Conservation (phyloP, 2,113 vertebrate genomes). For the Oceanodroma tethys region DNA sequence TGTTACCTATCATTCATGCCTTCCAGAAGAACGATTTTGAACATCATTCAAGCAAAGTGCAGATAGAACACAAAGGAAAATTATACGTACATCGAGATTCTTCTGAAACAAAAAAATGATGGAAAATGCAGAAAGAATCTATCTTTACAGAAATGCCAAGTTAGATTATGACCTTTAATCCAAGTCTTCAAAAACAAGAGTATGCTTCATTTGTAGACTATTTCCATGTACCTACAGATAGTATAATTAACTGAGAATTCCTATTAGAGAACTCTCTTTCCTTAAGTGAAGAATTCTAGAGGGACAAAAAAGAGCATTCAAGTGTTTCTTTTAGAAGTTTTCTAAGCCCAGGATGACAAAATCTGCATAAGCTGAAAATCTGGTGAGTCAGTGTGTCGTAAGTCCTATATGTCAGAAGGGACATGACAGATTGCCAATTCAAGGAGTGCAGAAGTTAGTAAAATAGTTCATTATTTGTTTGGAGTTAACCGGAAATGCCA, state of each 20-base stretch:
- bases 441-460: not conserved
- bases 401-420: not conserved
- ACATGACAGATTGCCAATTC: not conserved
- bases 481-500: not conserved
- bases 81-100: not conserved
- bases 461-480: not conserved
- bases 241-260: not conserved
- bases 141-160: not conserved
- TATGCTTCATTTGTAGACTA: not conserved
- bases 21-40: constrained; percentile 6
- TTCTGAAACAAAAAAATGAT: not conserved
- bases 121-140: not conserved
- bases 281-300: not conserved
- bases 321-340: not conserved
- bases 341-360: not conserved
- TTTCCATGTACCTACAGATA: not conserved
- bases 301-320: not conserved
- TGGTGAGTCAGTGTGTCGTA: not conserved
- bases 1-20: constrained; percentile 24
- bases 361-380: not conserved
- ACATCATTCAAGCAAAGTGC: not conserved
- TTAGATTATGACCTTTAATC: not conserved
- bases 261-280: not conserved
- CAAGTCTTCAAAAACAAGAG: not conserved
- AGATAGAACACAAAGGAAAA: not conserved